Base-by-base conservation (phyloP, 1,140 invertebrate genomes). In the Chionoecetes opilio region DNA sequence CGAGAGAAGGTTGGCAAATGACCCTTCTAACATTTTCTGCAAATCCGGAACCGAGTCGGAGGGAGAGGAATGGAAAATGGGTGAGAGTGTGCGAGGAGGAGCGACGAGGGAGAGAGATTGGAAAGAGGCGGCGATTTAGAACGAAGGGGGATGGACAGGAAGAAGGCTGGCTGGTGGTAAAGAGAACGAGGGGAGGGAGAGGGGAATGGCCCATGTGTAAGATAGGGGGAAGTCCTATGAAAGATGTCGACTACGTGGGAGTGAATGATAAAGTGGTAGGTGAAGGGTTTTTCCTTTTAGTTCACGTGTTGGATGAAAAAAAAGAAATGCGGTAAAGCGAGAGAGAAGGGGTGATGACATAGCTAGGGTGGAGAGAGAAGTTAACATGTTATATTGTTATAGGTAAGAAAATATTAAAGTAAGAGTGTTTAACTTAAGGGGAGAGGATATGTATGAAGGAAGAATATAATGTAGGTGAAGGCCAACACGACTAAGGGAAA, bases 1-100 rank as follows among this genome's bases (percentile, higher is more conserved):
- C 63, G 8, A 75, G 63, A 75, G 63, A 75, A 75, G 63, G 63
- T n/a, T 75, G 63, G 63, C 63, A 75, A 75, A 75, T 75, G 63
- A 75, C 63, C 63, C 32, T 26, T 32, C 85, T 31, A 37, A 37
- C 85, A 87, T 38, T 88, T 29, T 37, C 86, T 35, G 86, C 63
- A 75, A 75, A 75, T 75, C 63, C n/a, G 5, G 63, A 75, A 53
- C 46, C 46, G 63, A n/a, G 63, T 75, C 63, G n/a, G 63, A 75
- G 11, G 63, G n/a, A 26, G 63, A 75, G 9, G 63, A 9, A 38
- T 9, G 35, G 84, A 38, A 86, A 17, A 86, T 34, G 32, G 84
- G 84, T 86, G 17, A 38, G 11, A 35, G 29, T 32, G 84, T 17
- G 84, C 9, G n/a, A 14, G 84, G 84, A 31, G n/a, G 38, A n/a